phyloP scores from a whole-genome alignment of 2,113 vertebrate species.

The Alligator sinensis region DNA sequence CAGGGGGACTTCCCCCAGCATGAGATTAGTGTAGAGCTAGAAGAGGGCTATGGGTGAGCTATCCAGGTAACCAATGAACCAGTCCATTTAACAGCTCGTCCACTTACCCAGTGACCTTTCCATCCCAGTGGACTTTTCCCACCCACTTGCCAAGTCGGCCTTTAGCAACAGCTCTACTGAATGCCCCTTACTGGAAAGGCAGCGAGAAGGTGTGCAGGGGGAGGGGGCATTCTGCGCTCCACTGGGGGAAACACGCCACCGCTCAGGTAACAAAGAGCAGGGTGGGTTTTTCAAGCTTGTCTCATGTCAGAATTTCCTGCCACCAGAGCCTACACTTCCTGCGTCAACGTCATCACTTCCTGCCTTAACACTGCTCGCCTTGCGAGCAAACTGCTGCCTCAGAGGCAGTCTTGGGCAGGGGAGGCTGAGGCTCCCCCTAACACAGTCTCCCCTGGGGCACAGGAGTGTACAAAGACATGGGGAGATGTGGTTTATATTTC shows the following conservation, averaged over 20 bases:
- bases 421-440: no score
- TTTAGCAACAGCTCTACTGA: not conserved
- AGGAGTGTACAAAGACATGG: not conserved
- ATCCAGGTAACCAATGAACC: not conserved
- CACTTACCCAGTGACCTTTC: not conserved
- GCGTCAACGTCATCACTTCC: not conserved
- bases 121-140: not conserved
- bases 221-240: not conserved
- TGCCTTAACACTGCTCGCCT: not conserved
- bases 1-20: not conserved
- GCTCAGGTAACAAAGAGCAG: not conserved
- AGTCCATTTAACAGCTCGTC: not conserved
- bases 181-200: not conserved
- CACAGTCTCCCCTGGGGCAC: not conserved
- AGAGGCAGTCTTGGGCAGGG: not conserved
- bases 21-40: not conserved
- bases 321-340: not conserved
- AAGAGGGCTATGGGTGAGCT: not conserved
- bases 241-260: not conserved
- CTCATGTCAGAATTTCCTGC: not conserved
- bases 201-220: not conserved
- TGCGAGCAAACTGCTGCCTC: not conserved
- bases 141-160: not conserved
- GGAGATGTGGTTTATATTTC: not conserved
- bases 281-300: not conserved